Base-by-base conservation (phyloP, 37 sponge, comb jelly and placozoan genomes). In the Eunapius fragilis region DNA sequence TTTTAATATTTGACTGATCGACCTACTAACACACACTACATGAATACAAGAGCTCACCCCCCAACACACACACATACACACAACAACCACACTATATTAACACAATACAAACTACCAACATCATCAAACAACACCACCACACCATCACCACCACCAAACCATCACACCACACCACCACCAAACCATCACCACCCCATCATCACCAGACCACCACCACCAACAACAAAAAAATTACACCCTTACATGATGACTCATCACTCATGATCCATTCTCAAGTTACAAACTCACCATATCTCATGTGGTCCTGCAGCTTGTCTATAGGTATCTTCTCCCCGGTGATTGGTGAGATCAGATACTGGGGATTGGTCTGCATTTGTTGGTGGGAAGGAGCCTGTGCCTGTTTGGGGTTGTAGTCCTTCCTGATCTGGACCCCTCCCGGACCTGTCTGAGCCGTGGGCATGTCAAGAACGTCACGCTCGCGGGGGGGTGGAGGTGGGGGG, bases 271-370 rank as follows among this genome's bases (percentile, higher is more conserved):
- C 31, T 10, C 67, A 50, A 45, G 7, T 9, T 11, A 45, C 58
- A 58, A 58, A 80, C 92, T 71, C 75, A 95, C 96, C 90, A 70
- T 86, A 93, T 85, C 89, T 89, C 97, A 97, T 94, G 89, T 97
- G 97, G 24, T 97, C 93, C 75, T 84, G 77, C 79, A 97, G 75
- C 86, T 96, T 89, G 28, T 96, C 91, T 0, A 93, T 91, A 1
- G 94, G 88, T 17, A 98, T 86, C 83, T 76, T 90, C 92, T 98
- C 98, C 37, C 98, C 98, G 25, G 98, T 98, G 72, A 98, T 90
- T 49, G 98, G 98, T 25, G 98, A 98, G 58, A 96, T 85, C 49
- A 98, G 86, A 74, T 81, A 92, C 82, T 98, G 87, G 71, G 82
- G 9, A 25, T 36, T 30, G 37, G 74, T 28, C 19, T 36, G 31